Conservation (phyloP, 2,797 vertebrate species). For the Pipistrellus pipistrellus region DNA sequence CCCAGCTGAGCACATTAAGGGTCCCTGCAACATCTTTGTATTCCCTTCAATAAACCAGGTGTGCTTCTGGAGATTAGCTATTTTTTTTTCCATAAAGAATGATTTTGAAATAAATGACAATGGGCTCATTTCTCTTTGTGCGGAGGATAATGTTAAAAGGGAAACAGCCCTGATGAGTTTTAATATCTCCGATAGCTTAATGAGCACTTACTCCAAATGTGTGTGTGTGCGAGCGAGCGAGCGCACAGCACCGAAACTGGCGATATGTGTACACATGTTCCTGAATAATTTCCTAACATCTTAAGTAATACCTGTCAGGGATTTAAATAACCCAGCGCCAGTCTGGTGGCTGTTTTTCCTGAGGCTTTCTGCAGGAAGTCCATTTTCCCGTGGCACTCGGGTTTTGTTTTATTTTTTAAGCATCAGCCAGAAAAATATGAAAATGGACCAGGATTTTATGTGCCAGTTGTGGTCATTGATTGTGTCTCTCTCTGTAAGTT, state of each 20-base stretch:
- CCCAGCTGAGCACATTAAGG: conserved; percentile 75
- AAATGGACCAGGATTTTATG: conserved; percentile 54
- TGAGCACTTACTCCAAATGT: conserved; percentile 81
- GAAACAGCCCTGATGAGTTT: conserved; percentile 84
- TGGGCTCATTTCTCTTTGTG: conserved; percentile 85
- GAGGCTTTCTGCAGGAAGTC: conserved; percentile 53
- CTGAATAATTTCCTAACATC: conserved; percentile 77
- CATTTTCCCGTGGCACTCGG: conserved; percentile 32
- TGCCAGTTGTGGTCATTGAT: not conserved
- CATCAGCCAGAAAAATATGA: conserved; percentile 67
- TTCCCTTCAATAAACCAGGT: conserved; percentile 82
- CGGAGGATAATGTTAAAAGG: conserved; percentile 82
- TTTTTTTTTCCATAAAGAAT: conserved; percentile 83
- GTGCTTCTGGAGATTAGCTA: conserved; percentile 79
- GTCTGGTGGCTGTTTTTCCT: conserved; percentile 51
- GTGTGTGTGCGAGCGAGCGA: not conserved
- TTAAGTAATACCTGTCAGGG: conserved; percentile 81
- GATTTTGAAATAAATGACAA: conserved; percentile 84
- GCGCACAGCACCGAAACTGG: conserved; percentile 14
- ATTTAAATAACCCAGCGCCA: conserved; percentile 74
- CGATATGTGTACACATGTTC: conserved; percentile 71
- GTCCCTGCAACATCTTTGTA: conserved; percentile 75
- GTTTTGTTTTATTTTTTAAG: conserved; percentile 18
- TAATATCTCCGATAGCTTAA: conserved; percentile 85
- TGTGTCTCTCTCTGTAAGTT: not conserved